A percentile compares a stretch with the other conserved stretches of the same genome.
These are phyloP conservation scores for Sebastes diploproa DNA, from an alignment of 2,797 vertebrate genomes.

Conservation along the genomic window DNA sequence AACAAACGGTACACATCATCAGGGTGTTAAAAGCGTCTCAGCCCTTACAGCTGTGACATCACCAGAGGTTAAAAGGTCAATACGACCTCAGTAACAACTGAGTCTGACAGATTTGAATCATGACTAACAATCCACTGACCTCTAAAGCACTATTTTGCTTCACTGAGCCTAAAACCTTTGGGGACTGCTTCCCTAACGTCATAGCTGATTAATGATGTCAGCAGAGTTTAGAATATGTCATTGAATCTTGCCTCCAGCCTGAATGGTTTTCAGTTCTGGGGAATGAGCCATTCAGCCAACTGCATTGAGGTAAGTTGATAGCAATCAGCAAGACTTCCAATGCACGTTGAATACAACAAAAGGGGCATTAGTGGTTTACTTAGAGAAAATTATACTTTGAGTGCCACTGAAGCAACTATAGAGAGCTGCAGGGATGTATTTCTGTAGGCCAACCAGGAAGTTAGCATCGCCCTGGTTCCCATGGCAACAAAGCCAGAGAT, in stretches of 20 bases:
- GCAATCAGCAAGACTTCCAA: background rate
- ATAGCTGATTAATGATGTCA: background rate
- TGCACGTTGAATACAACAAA: background rate
- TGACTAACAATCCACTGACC: background rate
- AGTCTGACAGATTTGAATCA: background rate
- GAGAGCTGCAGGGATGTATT: no score
- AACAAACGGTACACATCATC: background rate
- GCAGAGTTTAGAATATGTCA: background rate
- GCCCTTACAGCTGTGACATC: background rate
- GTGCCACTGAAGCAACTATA: background rate
- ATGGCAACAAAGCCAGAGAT: no score
- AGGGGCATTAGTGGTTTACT: background rate
- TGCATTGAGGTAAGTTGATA: background rate
- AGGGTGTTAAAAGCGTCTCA: background rate
- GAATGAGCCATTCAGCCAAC: background rate
- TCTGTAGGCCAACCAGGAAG: no score
- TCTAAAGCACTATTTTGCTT: background rate
- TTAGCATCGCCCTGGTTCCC: no score
- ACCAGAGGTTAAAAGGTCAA: background rate
- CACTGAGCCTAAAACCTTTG: background rate
- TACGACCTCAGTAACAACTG: background rate
- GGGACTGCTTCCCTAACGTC: background rate
- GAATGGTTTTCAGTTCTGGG: background rate
- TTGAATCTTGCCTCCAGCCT: background rate
- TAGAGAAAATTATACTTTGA: background rate